These are phyloP conservation scores for Hoplodrina blanda DNA, from an alignment of 2,888 invertebrate genomes.

Conservation along the genomic window DNA sequence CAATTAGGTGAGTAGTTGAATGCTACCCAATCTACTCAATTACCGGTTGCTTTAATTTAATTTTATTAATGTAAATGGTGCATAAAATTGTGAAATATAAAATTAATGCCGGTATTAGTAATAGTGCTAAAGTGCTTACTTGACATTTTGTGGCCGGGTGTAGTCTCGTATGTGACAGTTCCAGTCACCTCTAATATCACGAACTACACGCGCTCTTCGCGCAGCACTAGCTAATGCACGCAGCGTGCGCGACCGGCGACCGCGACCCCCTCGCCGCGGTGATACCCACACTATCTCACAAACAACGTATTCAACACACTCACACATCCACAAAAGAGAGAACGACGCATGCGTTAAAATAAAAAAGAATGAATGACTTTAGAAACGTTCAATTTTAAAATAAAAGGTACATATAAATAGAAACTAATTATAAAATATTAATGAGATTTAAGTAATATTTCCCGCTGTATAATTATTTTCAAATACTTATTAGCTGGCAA, in stretches of 20 bases:
- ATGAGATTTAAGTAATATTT: background rate
- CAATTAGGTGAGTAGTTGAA: conserved; percentile 4
- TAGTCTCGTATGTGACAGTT: conserved; percentile 85
- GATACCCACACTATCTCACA: conserved; percentile 65
- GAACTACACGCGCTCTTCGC: conserved; percentile 86
- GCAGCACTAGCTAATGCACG: conserved; percentile 85
- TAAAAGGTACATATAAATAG: background rate
- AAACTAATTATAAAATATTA: background rate
- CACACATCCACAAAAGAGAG: conserved; percentile 14
- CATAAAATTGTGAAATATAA: conserved; percentile 14
- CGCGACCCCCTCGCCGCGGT: conserved; percentile 72
- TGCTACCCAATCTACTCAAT: conserved; percentile 5
- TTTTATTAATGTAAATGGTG: background rate
- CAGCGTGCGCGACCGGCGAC: conserved; percentile 79
- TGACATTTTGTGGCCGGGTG: conserved; percentile 88
- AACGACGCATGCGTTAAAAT: conserved; percentile 62
- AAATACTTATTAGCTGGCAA: conserved; percentile 72
- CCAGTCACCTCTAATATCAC: conserved; percentile 84
- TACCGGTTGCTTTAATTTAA: background rate
- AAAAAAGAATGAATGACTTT: conserved; percentile 1
- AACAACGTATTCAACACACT: conserved; percentile 56
- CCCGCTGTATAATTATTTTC: background rate
- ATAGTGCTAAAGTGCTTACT: conserved; percentile 75
- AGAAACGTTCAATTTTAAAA: background rate
- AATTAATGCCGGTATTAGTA: conserved; percentile 46